A percentile compares a stretch with the other conserved stretches of the same genome.
Conservation (phyloP, 2,113 vertebrate genomes). For the Eublepharis macularius region DNA sequence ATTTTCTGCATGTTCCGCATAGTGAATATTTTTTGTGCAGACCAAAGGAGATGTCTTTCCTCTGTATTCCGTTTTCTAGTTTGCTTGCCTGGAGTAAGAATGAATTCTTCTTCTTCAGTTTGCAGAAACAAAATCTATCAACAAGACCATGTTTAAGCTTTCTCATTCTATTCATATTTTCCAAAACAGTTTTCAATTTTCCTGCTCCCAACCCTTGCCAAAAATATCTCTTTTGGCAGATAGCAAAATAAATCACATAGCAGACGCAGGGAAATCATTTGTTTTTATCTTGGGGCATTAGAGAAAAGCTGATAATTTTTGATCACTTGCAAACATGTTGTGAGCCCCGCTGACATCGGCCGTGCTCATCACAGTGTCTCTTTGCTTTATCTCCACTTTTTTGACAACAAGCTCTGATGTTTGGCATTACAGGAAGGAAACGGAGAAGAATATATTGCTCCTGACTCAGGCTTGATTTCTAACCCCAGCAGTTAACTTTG, state of each 20-base stretch:
- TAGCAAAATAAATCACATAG: slow-evolving; percentile 2
- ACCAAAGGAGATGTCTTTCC: not conserved
- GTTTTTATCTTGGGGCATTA: slow-evolving; percentile 17
- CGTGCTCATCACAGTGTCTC: not conserved
- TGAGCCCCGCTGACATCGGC: not conserved
- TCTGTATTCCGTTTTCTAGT: not conserved
- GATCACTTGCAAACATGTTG: accelerated
- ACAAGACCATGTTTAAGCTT: not conserved
- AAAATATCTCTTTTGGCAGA: slow-evolving; percentile 12
- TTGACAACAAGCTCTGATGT: not conserved
- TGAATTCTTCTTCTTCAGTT: not conserved
- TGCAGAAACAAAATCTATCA: slow-evolving; percentile 34
- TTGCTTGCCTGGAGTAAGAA: slow-evolving; percentile 16
- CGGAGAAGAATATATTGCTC: not conserved
- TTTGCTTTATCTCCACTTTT: not conserved
- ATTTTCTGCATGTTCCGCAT: not conserved
- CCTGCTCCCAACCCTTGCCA: slow-evolving; percentile 25
- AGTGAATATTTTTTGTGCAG: not conserved
- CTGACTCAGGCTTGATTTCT: not conserved
- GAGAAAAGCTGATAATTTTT: not conserved
- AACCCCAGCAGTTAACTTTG: not conserved
- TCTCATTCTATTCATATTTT: slow-evolving; percentile 39
- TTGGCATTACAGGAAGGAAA: slow-evolving; percentile 6
- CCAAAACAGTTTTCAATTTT: slow-evolving; percentile 54
- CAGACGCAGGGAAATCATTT: not conserved